Evolutionary conservation across 2,113 vertebrate genomes (phyloP).

Genomic region (Anseranas semipalmata): DNA sequence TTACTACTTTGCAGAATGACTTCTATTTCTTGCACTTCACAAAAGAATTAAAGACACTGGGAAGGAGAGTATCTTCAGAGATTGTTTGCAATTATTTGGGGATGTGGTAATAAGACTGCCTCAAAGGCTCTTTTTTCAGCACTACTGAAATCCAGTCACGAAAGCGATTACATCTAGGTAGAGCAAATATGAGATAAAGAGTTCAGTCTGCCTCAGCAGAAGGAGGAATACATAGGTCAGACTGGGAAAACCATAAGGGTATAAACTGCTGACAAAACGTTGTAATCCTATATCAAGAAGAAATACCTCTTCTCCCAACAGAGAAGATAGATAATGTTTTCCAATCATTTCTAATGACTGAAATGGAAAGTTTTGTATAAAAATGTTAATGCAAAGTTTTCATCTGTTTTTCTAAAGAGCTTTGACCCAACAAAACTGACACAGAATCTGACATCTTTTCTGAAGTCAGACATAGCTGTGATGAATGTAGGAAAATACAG

Average conservation of each 20-base stretch:
- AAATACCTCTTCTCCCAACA: background rate
- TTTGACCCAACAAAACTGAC: background rate
- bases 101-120: background rate
- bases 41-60: background rate
- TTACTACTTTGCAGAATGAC: background rate
- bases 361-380: background rate
- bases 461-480: background rate
- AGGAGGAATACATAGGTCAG: background rate
- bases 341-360: background rate
- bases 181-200: background rate
- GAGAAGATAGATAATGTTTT: background rate
- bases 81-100: background rate
- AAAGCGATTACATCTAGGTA: background rate
- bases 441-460: background rate
- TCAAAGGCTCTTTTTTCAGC: background rate
- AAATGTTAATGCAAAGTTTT: background rate
- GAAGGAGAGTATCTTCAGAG: background rate
- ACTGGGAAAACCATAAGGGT: background rate
- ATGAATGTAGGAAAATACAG: background rate
- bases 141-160: background rate
- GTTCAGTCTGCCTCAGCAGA: background rate
- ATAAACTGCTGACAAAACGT: background rate
- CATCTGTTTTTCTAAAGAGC: background rate
- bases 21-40: background rate
- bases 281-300: background rate